Evolutionary conservation across 2,113 vertebrate genomes (phyloP).

Genomic region (Grallaria varia): DNA sequence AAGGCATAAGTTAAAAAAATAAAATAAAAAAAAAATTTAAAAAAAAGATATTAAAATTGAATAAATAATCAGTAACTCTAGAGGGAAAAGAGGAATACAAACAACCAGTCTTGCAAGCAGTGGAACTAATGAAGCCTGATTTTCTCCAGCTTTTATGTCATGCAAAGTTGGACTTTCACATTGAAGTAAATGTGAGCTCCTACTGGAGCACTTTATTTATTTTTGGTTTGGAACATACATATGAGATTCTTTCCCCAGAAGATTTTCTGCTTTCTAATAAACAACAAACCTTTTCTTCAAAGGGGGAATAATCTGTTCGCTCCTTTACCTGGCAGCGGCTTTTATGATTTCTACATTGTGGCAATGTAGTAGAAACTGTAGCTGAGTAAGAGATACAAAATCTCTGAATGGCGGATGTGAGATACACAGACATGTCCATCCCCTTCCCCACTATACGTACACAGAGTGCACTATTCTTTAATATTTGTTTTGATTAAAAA

Average conservation of each 20-base stretch:
- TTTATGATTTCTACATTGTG: background rate
- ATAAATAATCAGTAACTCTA: slow-evolving; percentile 24
- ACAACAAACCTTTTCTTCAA: background rate
- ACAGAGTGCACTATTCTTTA: background rate
- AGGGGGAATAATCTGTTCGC: background rate
- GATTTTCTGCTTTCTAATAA: background rate
- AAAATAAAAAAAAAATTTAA: background rate
- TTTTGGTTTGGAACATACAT: background rate
- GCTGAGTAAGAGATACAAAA: background rate
- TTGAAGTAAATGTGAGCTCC: slow-evolving; percentile 1
- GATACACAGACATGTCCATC: background rate
- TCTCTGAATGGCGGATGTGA: background rate
- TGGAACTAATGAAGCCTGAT: background rate
- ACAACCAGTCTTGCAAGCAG: slow-evolving; percentile 14
- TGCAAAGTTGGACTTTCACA: slow-evolving; percentile 34
- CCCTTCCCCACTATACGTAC: background rate
- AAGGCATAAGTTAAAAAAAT: background rate
- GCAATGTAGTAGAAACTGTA: background rate
- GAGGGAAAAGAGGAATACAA: background rate
- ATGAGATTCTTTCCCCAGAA: background rate
- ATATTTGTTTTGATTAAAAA: background rate
- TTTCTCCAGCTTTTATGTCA: slow-evolving; percentile 31
- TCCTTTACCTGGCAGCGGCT: background rate
- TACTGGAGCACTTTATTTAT: background rate
- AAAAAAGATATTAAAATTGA: background rate